Evolutionary conservation across 2,888 invertebrate species (phyloP), one percentile per base, ranked within the genome.

Genomic region (Cheilosia pagana): DNA sequence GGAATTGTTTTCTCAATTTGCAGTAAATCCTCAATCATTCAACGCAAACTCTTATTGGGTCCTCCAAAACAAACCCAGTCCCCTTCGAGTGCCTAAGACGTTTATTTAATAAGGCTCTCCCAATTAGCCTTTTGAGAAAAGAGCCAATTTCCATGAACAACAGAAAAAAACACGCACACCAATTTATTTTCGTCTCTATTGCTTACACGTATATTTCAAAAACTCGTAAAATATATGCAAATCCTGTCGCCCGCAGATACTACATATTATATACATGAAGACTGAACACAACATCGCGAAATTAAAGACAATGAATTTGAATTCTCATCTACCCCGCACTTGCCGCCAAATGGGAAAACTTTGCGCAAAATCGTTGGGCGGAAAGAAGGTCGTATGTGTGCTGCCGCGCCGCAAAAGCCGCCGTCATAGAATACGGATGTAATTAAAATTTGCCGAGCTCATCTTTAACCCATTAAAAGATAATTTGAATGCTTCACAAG

Each of bases 391-490:
- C 23, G 19, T 25, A 52, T 43, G 53, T n/a, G 41, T 48, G 35
- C 25, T 10, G 41, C 41, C n/a, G n/a, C 5, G 45, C 16, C 19
- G n/a, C 16, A n/a, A n/a, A n/a, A n/a, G n/a, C n/a, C 23, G n/a
- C 35, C 41, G 55, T 7, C 43, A 43, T 41, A 60, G 53, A 55
- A 60, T n/a, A 45, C 35, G 71, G 72, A 77, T 82, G 78, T 82
- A 78, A 78, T 82, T 77, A 82, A 77, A 68, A 82, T 82, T 82
- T 82, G 78, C 78, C 63, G 68, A 83, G 78, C 74, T 83, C 82
- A 83, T 83, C 78, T 83, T 78, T 78, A 78, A 78, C 72, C 72
- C 78, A 83, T 78, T 83, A 74, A 70, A 63, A 78, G 72, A 83
- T 78, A 83, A 83, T 83, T 83, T 78, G 72, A 83, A 78, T 78